These are phyloP conservation scores for Craseonycteris thonglongyai DNA, from an alignment of 2,113 vertebrate species.

Conservation along the genomic window DNA sequence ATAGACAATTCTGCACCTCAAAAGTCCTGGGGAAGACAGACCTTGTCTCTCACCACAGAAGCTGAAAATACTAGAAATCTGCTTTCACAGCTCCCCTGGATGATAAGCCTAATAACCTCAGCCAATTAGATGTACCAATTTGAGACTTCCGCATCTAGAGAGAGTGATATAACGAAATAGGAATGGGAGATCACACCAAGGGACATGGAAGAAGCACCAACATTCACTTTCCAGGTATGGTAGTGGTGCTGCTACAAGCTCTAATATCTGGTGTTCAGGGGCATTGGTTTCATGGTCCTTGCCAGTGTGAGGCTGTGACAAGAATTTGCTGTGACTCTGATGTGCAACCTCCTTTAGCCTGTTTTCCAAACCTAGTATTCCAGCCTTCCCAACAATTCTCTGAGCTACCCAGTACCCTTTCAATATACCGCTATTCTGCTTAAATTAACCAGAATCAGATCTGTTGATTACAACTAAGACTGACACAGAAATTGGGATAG, in stretches of 20 bases:
- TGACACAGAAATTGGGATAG: neutral
- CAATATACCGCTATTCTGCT: neutral
- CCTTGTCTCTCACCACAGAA: neutral
- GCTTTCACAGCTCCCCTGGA: neutral
- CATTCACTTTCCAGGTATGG: neutral
- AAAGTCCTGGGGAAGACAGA: neutral
- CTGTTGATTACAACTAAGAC: neutral
- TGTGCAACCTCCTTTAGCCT: neutral
- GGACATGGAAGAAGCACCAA: rapidly evolving
- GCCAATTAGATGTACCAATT: neutral
- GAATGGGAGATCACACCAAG: neutral
- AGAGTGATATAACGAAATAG: neutral
- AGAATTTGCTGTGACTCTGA: neutral
- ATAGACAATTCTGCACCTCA: neutral
- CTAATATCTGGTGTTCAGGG: neutral
- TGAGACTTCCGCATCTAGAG: neutral
- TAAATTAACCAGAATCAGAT: neutral
- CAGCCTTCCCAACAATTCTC: neutral
- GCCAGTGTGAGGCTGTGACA: neutral
- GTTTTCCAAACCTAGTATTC: neutral
- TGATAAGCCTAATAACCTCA: neutral
- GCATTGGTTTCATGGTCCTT: neutral
- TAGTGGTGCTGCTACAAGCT: neutral
- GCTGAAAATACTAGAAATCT: neutral
- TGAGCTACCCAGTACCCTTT: neutral